phyloP scores from a whole-genome alignment of 1,140 invertebrate species.

The Aporrectodea caliginosa region DNA sequence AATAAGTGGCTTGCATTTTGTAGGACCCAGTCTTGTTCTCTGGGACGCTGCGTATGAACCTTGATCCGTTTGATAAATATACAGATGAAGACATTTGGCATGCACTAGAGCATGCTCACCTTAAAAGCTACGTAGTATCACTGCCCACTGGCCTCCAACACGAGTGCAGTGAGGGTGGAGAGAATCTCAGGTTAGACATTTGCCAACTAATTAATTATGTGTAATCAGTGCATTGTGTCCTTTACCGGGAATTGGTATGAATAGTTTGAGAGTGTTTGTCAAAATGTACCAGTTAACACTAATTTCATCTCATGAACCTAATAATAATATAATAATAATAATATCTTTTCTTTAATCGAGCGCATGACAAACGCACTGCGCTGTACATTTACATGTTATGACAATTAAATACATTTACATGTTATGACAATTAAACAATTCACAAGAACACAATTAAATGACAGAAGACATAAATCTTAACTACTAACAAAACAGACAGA shows the following conservation, averaged over 20 bases:
- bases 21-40: constrained; percentile 50
- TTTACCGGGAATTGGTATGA: background rate
- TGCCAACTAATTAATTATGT: background rate
- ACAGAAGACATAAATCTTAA: no score
- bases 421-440: no score
- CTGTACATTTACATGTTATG: no score
- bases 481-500: no score
- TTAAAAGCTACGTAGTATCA: constrained; percentile 43
- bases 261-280: background rate
- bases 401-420: background rate
- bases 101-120: constrained; percentile 43
- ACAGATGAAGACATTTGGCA: constrained; percentile 45
- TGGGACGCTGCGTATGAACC: constrained; percentile 45
- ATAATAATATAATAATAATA: background rate
- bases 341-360: no score
- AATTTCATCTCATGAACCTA: background rate
- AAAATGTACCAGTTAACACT: no score
- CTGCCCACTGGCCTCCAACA: constrained; percentile 28
- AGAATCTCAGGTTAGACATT: constrained; percentile 53
- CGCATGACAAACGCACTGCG: no score
- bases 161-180: constrained; percentile 33
- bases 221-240: background rate
- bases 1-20: background rate
- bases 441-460: no score
- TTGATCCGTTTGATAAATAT: constrained; percentile 48